Percentiles rank a stretch among this genome's conserved stretches.
phyloP scores from a whole-genome alignment of 2,113 vertebrate species.

The Brienomyrus longianalis region DNA sequence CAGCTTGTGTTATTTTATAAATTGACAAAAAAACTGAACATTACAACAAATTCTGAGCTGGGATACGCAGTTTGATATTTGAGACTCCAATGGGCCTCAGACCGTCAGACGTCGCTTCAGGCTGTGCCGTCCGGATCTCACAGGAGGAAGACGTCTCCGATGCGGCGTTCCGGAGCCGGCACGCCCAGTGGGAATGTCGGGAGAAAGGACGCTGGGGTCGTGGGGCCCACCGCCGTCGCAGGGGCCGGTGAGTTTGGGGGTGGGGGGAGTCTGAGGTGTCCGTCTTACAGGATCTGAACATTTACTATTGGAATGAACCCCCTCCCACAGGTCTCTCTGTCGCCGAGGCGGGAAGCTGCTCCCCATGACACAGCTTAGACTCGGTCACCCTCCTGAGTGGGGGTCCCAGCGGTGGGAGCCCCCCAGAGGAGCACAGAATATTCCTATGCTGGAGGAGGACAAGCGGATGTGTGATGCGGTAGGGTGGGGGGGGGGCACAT shows the following conservation, averaged over 20 bases:
- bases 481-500: background rate
- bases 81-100: background rate
- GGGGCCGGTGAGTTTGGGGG: constrained; percentile 45
- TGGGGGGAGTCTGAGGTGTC: background rate
- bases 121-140: background rate
- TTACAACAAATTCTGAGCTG: background rate
- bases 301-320: background rate
- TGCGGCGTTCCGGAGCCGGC: constrained; percentile 38
- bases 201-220: constrained; percentile 50
- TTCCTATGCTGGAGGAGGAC: constrained; percentile 35
- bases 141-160: constrained; percentile 52
- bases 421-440: constrained; percentile 36
- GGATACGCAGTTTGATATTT: background rate
- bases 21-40: background rate
- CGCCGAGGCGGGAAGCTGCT: constrained; percentile 34
- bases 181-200: constrained; percentile 42
- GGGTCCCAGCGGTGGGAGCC: constrained; percentile 21
- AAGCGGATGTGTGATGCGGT: constrained; percentile 36
- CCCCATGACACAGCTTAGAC: constrained; percentile 23
- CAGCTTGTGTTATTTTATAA: background rate
- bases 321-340: constrained; percentile 38
- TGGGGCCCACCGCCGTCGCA: constrained; percentile 43
- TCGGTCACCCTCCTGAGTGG: constrained; percentile 14
- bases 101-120: background rate
- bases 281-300: background rate